Percentiles rank a stretch among this genome's conserved stretches.
phyloP scores from a whole-genome alignment of 64 coral and sea anemone genomes.

The Orbicella faveolata region DNA sequence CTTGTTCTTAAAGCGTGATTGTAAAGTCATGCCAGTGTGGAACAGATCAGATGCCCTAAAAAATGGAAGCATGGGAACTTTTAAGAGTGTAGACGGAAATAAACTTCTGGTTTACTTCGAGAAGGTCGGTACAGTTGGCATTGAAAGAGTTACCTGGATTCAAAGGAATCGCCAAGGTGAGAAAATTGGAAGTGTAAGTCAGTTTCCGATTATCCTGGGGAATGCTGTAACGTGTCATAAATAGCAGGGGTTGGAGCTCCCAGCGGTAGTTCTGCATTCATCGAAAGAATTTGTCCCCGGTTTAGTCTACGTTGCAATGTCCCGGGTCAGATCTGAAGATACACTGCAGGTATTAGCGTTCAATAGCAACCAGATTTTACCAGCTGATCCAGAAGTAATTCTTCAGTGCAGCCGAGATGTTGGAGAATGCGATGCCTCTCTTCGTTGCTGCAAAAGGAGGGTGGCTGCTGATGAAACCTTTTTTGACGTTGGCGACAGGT shows the following conservation, averaged over 20 bases:
- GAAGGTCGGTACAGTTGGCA: not conserved
- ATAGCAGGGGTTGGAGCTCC: slow-evolving; percentile 19
- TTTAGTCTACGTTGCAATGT: slow-evolving; percentile 27
- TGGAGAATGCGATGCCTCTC: not conserved
- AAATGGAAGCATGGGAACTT: slow-evolving; percentile 14
- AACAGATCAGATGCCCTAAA: slow-evolving; percentile 1
- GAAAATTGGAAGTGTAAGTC: not conserved
- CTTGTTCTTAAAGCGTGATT: slow-evolving; percentile 7
- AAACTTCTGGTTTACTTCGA: not conserved
- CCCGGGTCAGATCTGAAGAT: slow-evolving; percentile 9
- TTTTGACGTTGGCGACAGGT: no score
- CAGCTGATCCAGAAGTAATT: slow-evolving; percentile 9
- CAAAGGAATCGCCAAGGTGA: not conserved
- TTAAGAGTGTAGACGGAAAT: not conserved
- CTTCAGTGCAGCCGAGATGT: not conserved
- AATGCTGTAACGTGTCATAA: slow-evolving; percentile 33
- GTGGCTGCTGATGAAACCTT: not conserved
- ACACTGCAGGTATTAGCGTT: slow-evolving; percentile 25
- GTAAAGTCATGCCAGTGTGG: slow-evolving; percentile 17
- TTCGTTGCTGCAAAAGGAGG: not conserved
- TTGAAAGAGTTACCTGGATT: not conserved
- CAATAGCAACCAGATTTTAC: not conserved
- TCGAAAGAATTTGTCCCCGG: slow-evolving; percentile 40
- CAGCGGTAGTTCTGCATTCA: slow-evolving; percentile 21
- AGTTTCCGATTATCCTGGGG: not conserved